Conservation (phyloP, 2,888 invertebrate genomes). For the Philereme vetulata region DNA sequence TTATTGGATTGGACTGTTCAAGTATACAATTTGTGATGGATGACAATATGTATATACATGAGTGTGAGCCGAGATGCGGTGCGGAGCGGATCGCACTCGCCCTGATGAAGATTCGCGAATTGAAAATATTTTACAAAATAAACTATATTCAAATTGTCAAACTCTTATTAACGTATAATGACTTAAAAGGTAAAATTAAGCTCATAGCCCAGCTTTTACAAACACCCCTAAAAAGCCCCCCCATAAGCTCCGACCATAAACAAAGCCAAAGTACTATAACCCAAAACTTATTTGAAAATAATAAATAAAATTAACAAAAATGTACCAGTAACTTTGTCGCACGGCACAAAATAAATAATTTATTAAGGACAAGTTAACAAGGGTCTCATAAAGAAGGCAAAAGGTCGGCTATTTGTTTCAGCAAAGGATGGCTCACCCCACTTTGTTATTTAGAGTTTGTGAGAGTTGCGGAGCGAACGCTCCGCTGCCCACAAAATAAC, state of each 20-base stretch:
- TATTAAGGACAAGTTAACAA: conserved; percentile 83
- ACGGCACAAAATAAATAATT: conserved; percentile 77
- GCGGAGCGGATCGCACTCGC: too few relatives aligned
- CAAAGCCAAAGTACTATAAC: conserved; percentile 38
- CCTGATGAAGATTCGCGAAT: too few relatives aligned
- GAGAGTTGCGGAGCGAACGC: conserved; percentile 57
- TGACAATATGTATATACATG: too few relatives aligned
- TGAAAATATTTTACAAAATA: too few relatives aligned
- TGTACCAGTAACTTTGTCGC: conserved; percentile 58
- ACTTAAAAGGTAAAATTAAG: neutral
- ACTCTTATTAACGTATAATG: neutral
- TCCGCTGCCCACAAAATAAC: conserved; percentile 55
- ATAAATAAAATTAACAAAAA: conserved; percentile 73
- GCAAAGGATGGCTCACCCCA: conserved; percentile 71
- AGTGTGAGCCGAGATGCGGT: too few relatives aligned
- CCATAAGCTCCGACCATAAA: conserved; percentile 34
- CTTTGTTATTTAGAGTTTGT: conserved; percentile 78
- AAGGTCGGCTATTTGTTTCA: conserved; percentile 82
- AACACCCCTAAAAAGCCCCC: conserved; percentile 16
- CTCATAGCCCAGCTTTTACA: conserved; percentile 9
- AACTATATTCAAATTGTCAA: neutral
- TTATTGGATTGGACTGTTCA: too few relatives aligned
- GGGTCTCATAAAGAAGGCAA: conserved; percentile 83
- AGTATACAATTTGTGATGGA: too few relatives aligned
- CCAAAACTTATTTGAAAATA: conserved; percentile 62